Base-by-base conservation (phyloP, 2,888 invertebrate species). In the Lydus trimaculatus region DNA sequence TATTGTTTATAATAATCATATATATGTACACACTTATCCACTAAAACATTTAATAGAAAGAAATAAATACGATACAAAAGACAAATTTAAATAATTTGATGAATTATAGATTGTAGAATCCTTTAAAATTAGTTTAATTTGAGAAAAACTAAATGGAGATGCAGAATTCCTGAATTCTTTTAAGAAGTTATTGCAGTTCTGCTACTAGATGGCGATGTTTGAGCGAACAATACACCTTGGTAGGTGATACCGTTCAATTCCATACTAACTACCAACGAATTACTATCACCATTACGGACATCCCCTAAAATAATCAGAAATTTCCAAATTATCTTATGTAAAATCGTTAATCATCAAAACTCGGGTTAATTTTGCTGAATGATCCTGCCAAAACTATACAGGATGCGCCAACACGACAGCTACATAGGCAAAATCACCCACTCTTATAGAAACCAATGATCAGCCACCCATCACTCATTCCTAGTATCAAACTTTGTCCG, bases 241-340 rank as follows among this genome's bases (percentile, higher is more conserved):
- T 98, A 99, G 85, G 94, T 94, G 64, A 95, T 91, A 58, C 98
- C 98, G 84, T 99, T 98, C 72, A 99, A 89, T 85, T 99, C 97
- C 92, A 99, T 96, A 80, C 95, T 96, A 36, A 99, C 97, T 48
- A 94, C 93, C 73, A 99, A 87, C 66, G 97, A 96, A 81, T 92
- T 95, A 81, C 92, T 95, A 82, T 96, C 95, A 11, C 94, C 93
- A 77, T 94, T 93, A 73, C 90, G 89, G 31, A 93, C 92, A 81
- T 94, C 95, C 76, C 93, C 97, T 95, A 86, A 0, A 86, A 87
- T 71, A 75, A 76, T 80, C 76, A 73, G 72, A 76, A 76, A 73
- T 70, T 73, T 69, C 59, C 59, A 52, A 70, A 70, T 70, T 64
- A 69, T 64, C 72, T 61, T n/a, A 31, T 59, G 28, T 20, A 39